Conservation (phyloP, 2,797 vertebrate species). For the Esox lucius region DNA sequence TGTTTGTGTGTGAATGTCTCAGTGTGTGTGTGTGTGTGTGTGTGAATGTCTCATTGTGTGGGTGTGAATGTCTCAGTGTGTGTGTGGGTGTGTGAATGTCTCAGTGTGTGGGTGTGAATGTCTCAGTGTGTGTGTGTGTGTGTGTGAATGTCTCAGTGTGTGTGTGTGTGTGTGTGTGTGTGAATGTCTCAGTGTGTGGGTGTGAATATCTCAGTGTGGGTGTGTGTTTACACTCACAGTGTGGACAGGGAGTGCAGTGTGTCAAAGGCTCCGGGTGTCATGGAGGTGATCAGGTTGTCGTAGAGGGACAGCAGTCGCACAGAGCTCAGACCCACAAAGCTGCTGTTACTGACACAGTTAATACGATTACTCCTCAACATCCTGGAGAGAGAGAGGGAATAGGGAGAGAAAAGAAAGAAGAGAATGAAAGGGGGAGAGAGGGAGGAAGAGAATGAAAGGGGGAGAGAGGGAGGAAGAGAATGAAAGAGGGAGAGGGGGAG, state of each 20-base stretch:
- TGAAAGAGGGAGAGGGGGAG: neutral
- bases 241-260: conserved; percentile 95
- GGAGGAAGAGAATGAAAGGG: too few species aligned
- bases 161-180: too few species aligned
- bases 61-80: neutral
- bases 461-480: neutral
- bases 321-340: conserved; percentile 93
- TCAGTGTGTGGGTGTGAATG: neutral
- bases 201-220: neutral
- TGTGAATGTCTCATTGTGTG: neutral
- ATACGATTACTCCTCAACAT: conserved; percentile 97
- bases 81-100: too few species aligned
- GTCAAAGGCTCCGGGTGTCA: conserved; percentile 92
- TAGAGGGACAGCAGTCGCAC: conserved; percentile 95
- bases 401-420: neutral
- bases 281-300: conserved; percentile 95
- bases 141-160: too few species aligned
- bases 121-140: neutral
- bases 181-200: neutral
- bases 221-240: conserved; percentile 77
- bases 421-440: too few species aligned
- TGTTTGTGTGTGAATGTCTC: neutral
- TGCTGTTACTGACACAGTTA: conserved; percentile 94
- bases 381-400: conserved; percentile 57
- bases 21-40: too few species aligned